A percentile compares a stretch with the other conserved stretches of the same genome.
Evolutionary conservation across 1,140 invertebrate genomes (phyloP).

Genomic region (Metopolophium dirhodum): DNA sequence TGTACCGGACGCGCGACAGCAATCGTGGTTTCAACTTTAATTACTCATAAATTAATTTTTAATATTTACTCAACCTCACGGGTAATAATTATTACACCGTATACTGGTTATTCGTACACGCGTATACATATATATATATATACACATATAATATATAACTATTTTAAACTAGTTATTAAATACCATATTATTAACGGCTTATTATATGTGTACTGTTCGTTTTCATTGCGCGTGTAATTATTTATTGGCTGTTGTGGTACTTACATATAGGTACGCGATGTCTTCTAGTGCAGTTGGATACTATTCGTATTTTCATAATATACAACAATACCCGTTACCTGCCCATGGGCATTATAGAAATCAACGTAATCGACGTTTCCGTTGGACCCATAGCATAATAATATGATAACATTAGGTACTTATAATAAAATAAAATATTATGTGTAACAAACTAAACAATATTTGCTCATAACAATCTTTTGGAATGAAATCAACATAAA

Average conservation of each 20-base stretch:
- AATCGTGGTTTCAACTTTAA: background rate
- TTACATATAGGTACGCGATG: background rate
- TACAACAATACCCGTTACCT: background rate
- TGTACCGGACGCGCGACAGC: background rate
- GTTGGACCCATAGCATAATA: background rate
- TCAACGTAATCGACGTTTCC: background rate
- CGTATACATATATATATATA: background rate
- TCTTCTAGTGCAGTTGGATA: background rate
- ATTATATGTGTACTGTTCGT: background rate
- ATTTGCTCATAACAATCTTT: background rate
- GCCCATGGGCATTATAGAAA: background rate
- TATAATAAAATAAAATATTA: background rate
- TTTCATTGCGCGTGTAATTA: background rate
- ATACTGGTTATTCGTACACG: background rate
- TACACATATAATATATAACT: background rate
- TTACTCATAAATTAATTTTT: conserved; percentile 14
- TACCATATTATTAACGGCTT: background rate
- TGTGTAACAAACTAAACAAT: background rate
- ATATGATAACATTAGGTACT: no score
- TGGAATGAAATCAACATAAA: background rate
- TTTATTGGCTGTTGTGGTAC: background rate
- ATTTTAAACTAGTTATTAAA: background rate
- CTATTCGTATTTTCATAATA: background rate
- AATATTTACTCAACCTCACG: background rate
- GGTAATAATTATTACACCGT: background rate